phyloP scores from a whole-genome alignment of 1,140 invertebrate genomes.

The Drosophila ambigua region DNA sequence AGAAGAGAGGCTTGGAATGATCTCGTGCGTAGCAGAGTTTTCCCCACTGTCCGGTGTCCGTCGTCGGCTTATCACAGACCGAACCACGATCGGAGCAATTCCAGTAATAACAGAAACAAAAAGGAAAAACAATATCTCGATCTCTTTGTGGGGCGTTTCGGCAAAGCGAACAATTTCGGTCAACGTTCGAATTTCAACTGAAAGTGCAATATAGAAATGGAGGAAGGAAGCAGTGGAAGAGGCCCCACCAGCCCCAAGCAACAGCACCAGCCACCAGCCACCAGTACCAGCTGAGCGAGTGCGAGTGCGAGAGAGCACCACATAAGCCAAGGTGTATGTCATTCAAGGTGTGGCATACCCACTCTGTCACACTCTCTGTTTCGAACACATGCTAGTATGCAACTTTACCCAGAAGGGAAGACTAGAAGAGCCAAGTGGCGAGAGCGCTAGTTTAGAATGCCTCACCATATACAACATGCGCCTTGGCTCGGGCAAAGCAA shows the following conservation, averaged over 20 bases:
- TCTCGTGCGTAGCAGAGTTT: constrained; percentile 42
- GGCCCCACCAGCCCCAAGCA: constrained; percentile 4
- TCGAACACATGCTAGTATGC: too few relatives aligned
- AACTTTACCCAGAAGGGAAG: too few relatives aligned
- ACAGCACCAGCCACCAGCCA: constrained; percentile 16
- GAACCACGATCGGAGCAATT: too few relatives aligned
- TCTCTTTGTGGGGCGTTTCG: constrained; percentile 9
- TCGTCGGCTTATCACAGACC: constrained; percentile 37
- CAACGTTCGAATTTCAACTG: constrained; percentile 80
- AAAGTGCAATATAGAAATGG: constrained; percentile 70
- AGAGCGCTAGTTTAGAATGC: background rate
- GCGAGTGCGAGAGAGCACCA: constrained; percentile 17
- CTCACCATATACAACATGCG: background rate
- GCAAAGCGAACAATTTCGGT: constrained; percentile 70
- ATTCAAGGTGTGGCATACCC: constrained; percentile 27
- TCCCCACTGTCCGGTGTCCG: constrained; percentile 1
- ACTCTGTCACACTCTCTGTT: constrained; percentile 22
- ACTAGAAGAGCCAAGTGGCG: too few relatives aligned
- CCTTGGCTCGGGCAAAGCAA: constrained; percentile 24
- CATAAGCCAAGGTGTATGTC: constrained; percentile 3
- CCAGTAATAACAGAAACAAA: constrained; percentile 32
- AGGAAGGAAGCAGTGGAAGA: constrained; percentile 62
- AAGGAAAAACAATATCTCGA: constrained; percentile 23
- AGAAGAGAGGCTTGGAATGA: constrained; percentile 51
- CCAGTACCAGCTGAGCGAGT: constrained; percentile 21